Percentiles rank a stretch among this genome's conserved stretches.
These are phyloP conservation scores for Crypturellus undulatus DNA, from an alignment of 2,113 vertebrate species.

Conservation along the genomic window DNA sequence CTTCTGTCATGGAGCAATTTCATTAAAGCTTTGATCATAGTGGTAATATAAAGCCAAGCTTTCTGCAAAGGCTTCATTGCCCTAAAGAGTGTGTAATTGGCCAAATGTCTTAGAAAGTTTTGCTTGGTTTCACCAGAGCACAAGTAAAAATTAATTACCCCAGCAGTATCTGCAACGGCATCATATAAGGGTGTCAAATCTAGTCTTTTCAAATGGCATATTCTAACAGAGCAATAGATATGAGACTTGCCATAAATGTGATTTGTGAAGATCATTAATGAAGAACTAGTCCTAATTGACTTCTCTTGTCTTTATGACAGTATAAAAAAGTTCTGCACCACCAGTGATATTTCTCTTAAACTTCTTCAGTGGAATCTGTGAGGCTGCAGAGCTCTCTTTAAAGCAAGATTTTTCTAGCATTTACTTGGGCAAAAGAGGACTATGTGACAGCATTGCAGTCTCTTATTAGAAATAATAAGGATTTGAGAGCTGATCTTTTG, in stretches of 20 bases:
- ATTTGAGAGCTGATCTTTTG: not conserved
- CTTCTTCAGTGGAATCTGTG: conserved; percentile 51
- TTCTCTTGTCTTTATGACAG: conserved; percentile 80
- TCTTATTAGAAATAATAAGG: not conserved
- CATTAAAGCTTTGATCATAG: conserved; percentile 74
- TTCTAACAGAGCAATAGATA: conserved; percentile 65
- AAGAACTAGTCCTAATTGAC: conserved; percentile 82
- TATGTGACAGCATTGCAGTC: not conserved
- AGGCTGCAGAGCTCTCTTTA: conserved; percentile 34
- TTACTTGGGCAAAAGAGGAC: conserved; percentile 18
- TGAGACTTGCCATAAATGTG: conserved; percentile 77
- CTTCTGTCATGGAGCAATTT: conserved; percentile 72
- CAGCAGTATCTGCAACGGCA: conserved; percentile 62
- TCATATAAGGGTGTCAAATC: conserved; percentile 74
- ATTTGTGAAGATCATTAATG: conserved; percentile 84
- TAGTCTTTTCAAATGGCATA: conserved; percentile 74
- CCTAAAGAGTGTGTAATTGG: conserved; percentile 78
- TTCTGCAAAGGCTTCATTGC: conserved; percentile 71
- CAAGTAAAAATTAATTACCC: conserved; percentile 84
- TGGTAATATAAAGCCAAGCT: conserved; percentile 70
- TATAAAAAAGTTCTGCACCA: conserved; percentile 74
- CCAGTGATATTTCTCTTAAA: conserved; percentile 69
- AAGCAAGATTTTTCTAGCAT: conserved; percentile 9
- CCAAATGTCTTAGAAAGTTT: conserved; percentile 75
- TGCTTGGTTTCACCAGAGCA: conserved; percentile 77